Conservation (phyloP, 2,797 vertebrate species). For the Tangara arthus region DNA sequence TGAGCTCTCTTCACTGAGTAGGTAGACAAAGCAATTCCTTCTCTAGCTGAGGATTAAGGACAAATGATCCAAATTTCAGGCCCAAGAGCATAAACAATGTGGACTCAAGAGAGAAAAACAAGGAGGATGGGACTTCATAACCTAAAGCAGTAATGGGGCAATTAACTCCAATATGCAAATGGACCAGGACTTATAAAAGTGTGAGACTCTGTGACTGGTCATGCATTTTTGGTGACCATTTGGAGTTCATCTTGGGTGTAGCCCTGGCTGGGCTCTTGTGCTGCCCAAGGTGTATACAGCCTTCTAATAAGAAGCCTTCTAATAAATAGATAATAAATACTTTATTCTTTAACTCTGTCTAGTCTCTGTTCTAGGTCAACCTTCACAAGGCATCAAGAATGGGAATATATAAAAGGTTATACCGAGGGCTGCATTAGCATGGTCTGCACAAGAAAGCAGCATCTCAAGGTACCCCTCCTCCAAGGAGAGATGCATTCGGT, state of each 20-base stretch:
- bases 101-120: not conserved
- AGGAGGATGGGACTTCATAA: not conserved
- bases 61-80: not conserved
- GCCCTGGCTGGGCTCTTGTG: not conserved
- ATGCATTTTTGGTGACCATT: not conserved
- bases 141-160: not conserved
- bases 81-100: not conserved
- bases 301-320: no score
- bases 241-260: not conserved
- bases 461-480: not conserved
- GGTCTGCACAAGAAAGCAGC: not conserved
- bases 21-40: not conserved
- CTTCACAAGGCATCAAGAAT: not conserved
- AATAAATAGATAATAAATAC: not conserved
- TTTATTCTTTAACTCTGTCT: not conserved
- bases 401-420: no score
- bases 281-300: not conserved
- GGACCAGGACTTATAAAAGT: not conserved
- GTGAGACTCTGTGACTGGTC: fast-evolving
- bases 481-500: not conserved
- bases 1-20: not conserved
- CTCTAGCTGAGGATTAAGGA: not conserved
- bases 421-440: fast-evolving
- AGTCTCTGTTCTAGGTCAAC: not conserved
- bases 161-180: not conserved